Percentiles rank a stretch among this genome's conserved stretches.
Conservation (phyloP, 2,797 vertebrate genomes). For the Lophius americanus region DNA sequence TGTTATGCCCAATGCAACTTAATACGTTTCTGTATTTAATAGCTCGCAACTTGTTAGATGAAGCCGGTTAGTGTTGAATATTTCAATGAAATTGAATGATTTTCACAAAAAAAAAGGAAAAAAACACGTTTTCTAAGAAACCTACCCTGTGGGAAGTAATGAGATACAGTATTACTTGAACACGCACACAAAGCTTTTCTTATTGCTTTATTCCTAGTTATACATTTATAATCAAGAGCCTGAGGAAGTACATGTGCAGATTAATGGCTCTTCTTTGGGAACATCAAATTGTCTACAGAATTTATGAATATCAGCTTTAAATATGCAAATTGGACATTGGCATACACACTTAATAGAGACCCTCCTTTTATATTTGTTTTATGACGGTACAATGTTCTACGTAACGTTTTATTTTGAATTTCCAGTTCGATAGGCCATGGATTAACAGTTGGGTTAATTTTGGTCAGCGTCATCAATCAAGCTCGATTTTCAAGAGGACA, state of each 20-base stretch:
- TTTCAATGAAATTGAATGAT: slow-evolving; percentile 17
- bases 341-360: slow-evolving; percentile 14
- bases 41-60: no score
- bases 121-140: slow-evolving; percentile 4
- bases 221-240: slow-evolving; percentile 62
- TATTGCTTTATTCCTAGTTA: slow-evolving; percentile 34
- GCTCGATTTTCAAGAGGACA: slow-evolving; percentile 3
- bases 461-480: background rate
- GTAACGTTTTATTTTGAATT: background rate
- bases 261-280: slow-evolving; percentile 52
- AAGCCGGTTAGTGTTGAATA: no score
- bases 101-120: slow-evolving; percentile 12
- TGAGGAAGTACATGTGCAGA: slow-evolving; percentile 60
- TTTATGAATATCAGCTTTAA: slow-evolving; percentile 38
- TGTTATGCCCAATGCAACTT: slow-evolving; percentile 22
- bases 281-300: slow-evolving; percentile 53
- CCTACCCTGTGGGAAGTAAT: slow-evolving; percentile 15
- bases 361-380: slow-evolving; percentile 8
- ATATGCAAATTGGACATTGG: slow-evolving; percentile 42
- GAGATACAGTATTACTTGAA: slow-evolving; percentile 22
- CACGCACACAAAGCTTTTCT: slow-evolving; percentile 26
- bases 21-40: background rate
- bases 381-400: slow-evolving; percentile 1
- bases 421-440: background rate
- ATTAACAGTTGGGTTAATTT: background rate